Percentiles rank a stretch among this genome's conserved stretches.
phyloP scores from a whole-genome alignment of 2,797 vertebrate species.

The Pangasius mekongensis region DNA sequence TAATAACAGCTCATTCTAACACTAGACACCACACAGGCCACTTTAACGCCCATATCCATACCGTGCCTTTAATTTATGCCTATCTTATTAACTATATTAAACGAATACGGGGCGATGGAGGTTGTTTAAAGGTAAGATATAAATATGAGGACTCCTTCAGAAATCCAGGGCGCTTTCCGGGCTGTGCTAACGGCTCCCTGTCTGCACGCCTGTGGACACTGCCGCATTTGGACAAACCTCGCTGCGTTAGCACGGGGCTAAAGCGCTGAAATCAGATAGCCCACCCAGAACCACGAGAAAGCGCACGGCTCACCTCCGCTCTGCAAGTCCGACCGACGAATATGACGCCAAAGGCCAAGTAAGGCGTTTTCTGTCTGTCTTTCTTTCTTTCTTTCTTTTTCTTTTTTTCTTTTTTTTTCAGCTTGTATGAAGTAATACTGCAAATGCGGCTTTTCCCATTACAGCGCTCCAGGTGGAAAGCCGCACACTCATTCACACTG shows the following conservation, averaged over 20 bases:
- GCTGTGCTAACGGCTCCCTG: slow-evolving; percentile 27
- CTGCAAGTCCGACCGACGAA: slow-evolving; percentile 64
- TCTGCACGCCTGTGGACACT: slow-evolving; percentile 54
- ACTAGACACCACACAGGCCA: neutral
- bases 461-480: slow-evolving; percentile 71
- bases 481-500: slow-evolving; percentile 72
- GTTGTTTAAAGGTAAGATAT: neutral
- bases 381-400: slow-evolving; percentile 26
- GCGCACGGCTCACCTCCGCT: slow-evolving; percentile 75
- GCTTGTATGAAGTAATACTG: slow-evolving; percentile 68
- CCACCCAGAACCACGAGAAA: slow-evolving; percentile 65
- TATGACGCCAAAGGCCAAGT: slow-evolving; percentile 60
- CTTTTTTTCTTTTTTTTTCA: slow-evolving; percentile 38
- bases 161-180: neutral
- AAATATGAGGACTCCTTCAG: neutral
- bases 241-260: slow-evolving; percentile 68
- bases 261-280: slow-evolving; percentile 72
- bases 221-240: slow-evolving; percentile 67
- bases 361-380: slow-evolving; percentile 65
- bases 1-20: neutral
- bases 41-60: neutral
- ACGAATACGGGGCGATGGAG: too few relatives aligned
- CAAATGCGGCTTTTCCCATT: slow-evolving; percentile 83
- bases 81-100: neutral
- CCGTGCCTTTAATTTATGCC: neutral